A percentile compares a stretch with the other conserved stretches of the same genome.
phyloP scores from a whole-genome alignment of 2,113 vertebrate species.

The Varanus salvator region DNA sequence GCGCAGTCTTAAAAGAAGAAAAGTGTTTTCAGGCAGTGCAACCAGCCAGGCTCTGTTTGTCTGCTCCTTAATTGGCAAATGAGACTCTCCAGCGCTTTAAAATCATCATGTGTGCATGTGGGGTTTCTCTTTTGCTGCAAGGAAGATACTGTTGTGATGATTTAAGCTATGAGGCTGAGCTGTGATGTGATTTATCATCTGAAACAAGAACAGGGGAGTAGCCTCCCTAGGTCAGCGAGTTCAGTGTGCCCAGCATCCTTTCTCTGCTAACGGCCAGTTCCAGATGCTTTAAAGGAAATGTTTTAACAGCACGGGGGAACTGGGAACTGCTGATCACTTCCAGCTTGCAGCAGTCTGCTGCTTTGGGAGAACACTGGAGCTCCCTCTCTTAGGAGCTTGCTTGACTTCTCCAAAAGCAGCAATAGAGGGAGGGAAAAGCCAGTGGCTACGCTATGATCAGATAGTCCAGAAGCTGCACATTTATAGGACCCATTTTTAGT shows the following conservation, averaged over 20 bases:
- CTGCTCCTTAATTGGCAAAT: not conserved
- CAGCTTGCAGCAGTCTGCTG: constrained; percentile 8
- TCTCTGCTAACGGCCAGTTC: constrained; percentile 16
- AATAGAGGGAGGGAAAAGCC: not conserved
- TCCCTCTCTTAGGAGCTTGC: not conserved
- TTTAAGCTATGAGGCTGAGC: not conserved
- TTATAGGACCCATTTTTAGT: not conserved
- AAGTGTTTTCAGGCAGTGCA: not conserved
- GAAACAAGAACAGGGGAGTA: not conserved
- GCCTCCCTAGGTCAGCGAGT: constrained; percentile 11
- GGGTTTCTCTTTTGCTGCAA: not conserved
- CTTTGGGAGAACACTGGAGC: not conserved
- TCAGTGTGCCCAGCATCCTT: constrained; percentile 14
- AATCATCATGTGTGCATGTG: no score
- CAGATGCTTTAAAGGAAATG: constrained; percentile 30
- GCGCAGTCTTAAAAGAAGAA: not conserved
- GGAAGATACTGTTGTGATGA: not conserved
- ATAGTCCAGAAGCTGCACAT: not conserved
- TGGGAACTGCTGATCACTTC: constrained; percentile 14
- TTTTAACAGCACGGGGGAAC: constrained; percentile 22
- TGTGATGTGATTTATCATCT: constrained; percentile 15
- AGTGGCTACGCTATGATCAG: not conserved
- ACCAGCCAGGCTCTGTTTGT: not conserved
- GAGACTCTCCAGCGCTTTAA: not conserved
- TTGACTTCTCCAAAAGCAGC: not conserved